Evolutionary conservation across 1,140 invertebrate genomes (phyloP).

Genomic region (Hylaeus volcanicus): DNA sequence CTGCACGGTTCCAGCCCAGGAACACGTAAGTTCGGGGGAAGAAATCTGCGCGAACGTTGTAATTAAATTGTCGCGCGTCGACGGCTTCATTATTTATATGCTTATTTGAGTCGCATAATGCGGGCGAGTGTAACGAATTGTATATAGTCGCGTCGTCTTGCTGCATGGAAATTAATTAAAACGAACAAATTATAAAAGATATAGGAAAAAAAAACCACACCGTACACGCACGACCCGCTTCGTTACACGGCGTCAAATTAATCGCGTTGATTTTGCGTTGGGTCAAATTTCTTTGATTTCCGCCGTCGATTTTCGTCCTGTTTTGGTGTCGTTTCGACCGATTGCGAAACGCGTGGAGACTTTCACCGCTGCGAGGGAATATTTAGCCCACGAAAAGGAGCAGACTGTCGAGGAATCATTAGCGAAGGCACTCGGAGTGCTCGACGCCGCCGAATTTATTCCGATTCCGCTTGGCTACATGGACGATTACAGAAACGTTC

Average conservation of each 20-base stretch:
- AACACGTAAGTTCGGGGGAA: slow-evolving; percentile 40
- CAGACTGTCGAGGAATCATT: slow-evolving; percentile 37
- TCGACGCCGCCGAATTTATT: slow-evolving; percentile 26
- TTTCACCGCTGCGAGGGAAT: neutral
- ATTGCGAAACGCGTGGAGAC: neutral
- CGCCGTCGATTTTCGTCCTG: neutral
- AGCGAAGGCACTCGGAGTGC: slow-evolving; percentile 3
- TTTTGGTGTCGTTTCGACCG: neutral
- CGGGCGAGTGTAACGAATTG: slow-evolving; percentile 46
- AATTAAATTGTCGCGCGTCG: slow-evolving; percentile 54
- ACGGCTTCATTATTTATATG: slow-evolving; percentile 48
- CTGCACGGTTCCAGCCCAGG: slow-evolving; percentile 22
- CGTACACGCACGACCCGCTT: neutral
- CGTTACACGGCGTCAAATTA: slow-evolving; percentile 1
- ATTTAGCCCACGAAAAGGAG: slow-evolving; percentile 11
- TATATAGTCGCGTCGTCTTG: slow-evolving; percentile 13
- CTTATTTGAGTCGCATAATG: slow-evolving; percentile 46
- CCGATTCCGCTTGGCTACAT: neutral
- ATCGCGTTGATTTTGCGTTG: neutral
- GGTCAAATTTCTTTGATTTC: no score
- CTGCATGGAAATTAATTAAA: slow-evolving; percentile 49
- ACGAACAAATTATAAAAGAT: slow-evolving; percentile 31
- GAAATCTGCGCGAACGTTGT: slow-evolving; percentile 42
- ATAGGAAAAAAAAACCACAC: neutral
- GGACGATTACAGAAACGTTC: slow-evolving; percentile 1